Conservation (phyloP, 2,888 invertebrate species). For the Perizoma flavofasciatum region DNA sequence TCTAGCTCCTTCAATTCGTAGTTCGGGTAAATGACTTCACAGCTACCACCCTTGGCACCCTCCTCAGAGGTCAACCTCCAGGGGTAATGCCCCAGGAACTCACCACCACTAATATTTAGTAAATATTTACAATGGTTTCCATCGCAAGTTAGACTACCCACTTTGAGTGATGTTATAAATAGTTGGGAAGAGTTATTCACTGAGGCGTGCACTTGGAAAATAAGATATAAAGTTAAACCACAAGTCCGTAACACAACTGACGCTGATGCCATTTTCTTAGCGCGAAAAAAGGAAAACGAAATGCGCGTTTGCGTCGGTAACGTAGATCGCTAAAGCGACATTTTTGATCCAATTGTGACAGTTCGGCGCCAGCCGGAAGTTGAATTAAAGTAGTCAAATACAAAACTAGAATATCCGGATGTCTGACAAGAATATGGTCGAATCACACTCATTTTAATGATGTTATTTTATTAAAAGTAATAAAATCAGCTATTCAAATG, state of each 20-base stretch:
- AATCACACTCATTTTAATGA: too few relatives aligned
- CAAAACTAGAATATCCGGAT: too few relatives aligned
- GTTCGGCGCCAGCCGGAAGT: too few relatives aligned
- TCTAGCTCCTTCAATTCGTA: slow-evolving; percentile 69
- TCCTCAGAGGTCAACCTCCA: slow-evolving; percentile 69
- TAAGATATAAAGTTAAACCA: slow-evolving; percentile 67
- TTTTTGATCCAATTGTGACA: slow-evolving; percentile 48
- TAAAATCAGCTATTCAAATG: too few relatives aligned
- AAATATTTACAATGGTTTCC: slow-evolving; percentile 75
- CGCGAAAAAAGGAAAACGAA: slow-evolving; percentile 55
- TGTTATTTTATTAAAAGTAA: too few relatives aligned
- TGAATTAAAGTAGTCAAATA: too few relatives aligned
- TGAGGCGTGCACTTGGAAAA: slow-evolving; percentile 56
- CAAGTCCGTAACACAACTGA: slow-evolving; percentile 75
- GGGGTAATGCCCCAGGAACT: slow-evolving; percentile 71
- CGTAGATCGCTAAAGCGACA: slow-evolving; percentile 56
- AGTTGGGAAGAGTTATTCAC: slow-evolving; percentile 49
- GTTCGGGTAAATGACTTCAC: slow-evolving; percentile 66
- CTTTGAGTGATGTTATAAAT: slow-evolving; percentile 61
- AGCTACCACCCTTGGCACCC: slow-evolving; percentile 59
- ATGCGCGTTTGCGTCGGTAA: slow-evolving; percentile 43
- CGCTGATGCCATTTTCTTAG: slow-evolving; percentile 66
- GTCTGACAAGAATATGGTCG: too few relatives aligned
- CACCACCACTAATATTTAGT: slow-evolving; percentile 68
- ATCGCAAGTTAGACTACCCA: slow-evolving; percentile 56